Evolutionary conservation across 2,797 vertebrate genomes (phyloP), one percentile per base, ranked within the genome.

Genomic region (Limosa lapponica): DNA sequence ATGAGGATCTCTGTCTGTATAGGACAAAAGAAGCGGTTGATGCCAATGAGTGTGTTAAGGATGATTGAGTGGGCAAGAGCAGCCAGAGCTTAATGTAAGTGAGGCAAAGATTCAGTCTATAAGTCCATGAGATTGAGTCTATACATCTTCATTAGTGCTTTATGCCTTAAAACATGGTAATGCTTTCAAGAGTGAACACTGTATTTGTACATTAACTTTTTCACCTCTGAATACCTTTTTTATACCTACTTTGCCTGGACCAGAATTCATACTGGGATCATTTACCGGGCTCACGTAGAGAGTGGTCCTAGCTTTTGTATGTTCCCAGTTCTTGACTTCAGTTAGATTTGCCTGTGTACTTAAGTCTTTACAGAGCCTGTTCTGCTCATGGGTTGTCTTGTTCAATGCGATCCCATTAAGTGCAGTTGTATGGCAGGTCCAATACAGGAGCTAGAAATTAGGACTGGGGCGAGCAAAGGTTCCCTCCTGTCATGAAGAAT

Each of bases 81-180:
- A 86, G 93, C 57, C 93, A 93, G 94, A 91, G 93, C 89, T 96
- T 97, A 96, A 97, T 98, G 72, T 87, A 97, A 97, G 95, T 80
- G 94, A 97, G 87, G 87, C 93, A 91, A 78, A 84, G 96, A 96
- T 97, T 96, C 96, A 97, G 95, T 93, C 94, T 92, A 7, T 95
- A 93, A 96, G 91, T 97, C 89, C 92, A 82, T 64, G 94, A 97
- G 97, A 97, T 98, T 98, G 96, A 97, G 95, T 94, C 98, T 85
- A 97, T 97, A 98, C 95, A 95, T 98, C 98, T 98, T 98, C 97
- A 97, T 98, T 98, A 97, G 90, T 81, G 77, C 58, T 93, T 95
- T 94, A 87, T 95, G 95, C 90, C 92, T 95, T 96, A 95, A 97
- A 97, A 98, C 94, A 93, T 95, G 90, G 94, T 97, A 97, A 96